Evolutionary conservation across 2,797 vertebrate species (phyloP), one percentile per base, ranked within the genome.

Genomic region (Aythya fuligula): DNA sequence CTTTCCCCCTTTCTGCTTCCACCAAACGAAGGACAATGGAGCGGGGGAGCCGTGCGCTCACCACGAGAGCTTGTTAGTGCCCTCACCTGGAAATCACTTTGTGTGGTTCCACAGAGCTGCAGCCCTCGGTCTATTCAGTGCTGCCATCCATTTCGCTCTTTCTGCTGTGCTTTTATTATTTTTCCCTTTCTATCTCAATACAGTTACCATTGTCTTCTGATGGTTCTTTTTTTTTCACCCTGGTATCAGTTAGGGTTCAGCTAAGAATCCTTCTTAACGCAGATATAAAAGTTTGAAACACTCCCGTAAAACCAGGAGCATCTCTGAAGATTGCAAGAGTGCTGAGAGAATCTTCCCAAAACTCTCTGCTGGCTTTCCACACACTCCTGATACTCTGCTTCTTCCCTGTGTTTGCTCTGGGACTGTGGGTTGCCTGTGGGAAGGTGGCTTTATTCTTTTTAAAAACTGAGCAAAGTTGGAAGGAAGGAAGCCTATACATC

Each of bases 221-320:
- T 24, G 4, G 13, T 27, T 80, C 49, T 19, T 39, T 45, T 39
- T 51, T 51, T 39, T 24, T 43, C 51, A 2, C 69, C 34, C 54
- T 64, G 64, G 13, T 45, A 4, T 5, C 27, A 11, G 6, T 19
- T 66, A 21, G 43, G 32, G 45, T 51, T 72, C 76, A 34, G 87
- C 85, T 86, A 2, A 75, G 66, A 51, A 30, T 64, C 69, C 89
- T 58, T 58, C 36, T 2, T 64, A 45, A 25, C 12, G 2, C 69
- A 49, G 5, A 28, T 0, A 0, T 0, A 12, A 47, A 9, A 25
- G 13, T 6, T 65, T 7, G n/a, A 34, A 88, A 9, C 13, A 1
- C 57, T 41, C 39, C 47, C 6, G 2, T 24, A 13, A 38, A 45
- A 2, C 66, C 57, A 39, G 18, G 15, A 9, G 2, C 22, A 38